These are phyloP conservation scores for roundworm (Caenorhabditis elegans) DNA, from an alignment of 1,140 invertebrate species.

Conservation along the genomic window WBcel235 BX284606.5:9750501-9751000, in stretches of 20 bases:
- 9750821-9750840: no score
- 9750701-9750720: constrained; percentile 34
- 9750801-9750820: no score
- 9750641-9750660: constrained; percentile 50
- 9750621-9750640: constrained; percentile 56
- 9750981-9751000: not conserved
- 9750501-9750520: constrained; percentile 46
- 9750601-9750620: constrained; percentile 46
- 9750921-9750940: no score
- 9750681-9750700: not conserved
- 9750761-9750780: constrained; percentile 51
- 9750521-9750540: constrained; percentile 33
- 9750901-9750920: no score
- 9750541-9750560: constrained; percentile 33
- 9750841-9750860: no score
- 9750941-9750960: no score
- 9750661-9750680: constrained; percentile 46
- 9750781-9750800: not conserved
- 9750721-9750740: constrained; percentile 21
- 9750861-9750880: no score
- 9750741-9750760: constrained; percentile 49
- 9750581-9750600: constrained; percentile 41
- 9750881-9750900: no score
- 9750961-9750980: constrained; percentile 22
- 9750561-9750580: constrained; percentile 41